These are phyloP conservation scores for Orthosia gracilis DNA, from an alignment of 2,888 invertebrate species.

Conservation along the genomic window DNA sequence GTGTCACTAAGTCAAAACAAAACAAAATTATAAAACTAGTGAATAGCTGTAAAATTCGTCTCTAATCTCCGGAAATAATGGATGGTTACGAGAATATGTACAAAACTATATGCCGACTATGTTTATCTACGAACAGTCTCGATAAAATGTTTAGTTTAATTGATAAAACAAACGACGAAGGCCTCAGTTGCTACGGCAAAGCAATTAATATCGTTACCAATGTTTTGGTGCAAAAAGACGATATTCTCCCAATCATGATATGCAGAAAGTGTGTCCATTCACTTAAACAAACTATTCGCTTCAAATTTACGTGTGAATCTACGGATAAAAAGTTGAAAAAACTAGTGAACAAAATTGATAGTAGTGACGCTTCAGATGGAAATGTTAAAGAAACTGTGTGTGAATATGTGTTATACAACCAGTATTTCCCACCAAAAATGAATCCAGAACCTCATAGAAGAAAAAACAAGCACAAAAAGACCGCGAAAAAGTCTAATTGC, in stretches of 20 bases:
- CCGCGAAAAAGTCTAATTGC: not conserved
- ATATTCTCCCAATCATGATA: constrained; percentile 79
- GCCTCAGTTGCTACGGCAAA: constrained; percentile 80
- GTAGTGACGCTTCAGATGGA: constrained; percentile 33
- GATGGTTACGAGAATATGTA: constrained; percentile 75
- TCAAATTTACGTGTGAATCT: constrained; percentile 82
- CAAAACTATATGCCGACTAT: constrained; percentile 81
- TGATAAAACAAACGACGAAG: constrained; percentile 73
- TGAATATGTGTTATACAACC: constrained; percentile 73
- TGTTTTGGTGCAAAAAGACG: constrained; percentile 74
- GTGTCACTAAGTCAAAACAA: constrained; percentile 30
- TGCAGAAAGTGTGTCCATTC: constrained; percentile 80
- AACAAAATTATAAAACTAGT: constrained; percentile 16
- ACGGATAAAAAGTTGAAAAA: constrained; percentile 74
- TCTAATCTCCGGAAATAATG: constrained; percentile 64
- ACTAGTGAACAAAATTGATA: constrained; percentile 58
- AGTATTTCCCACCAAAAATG: constrained; percentile 69
- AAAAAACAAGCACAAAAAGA: constrained; percentile 3
- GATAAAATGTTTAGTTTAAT: constrained; percentile 79
- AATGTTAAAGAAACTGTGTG: constrained; percentile 73
- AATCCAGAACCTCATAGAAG: constrained; percentile 5
- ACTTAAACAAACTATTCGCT: constrained; percentile 81
- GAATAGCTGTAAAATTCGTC: not conserved
- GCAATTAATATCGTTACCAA: constrained; percentile 76
- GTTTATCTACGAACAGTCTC: constrained; percentile 73